A percentile compares a stretch with the other conserved stretches of the same genome.
Conservation (phyloP, 2,888 invertebrate genomes). For the Ennomos quercinarius region DNA sequence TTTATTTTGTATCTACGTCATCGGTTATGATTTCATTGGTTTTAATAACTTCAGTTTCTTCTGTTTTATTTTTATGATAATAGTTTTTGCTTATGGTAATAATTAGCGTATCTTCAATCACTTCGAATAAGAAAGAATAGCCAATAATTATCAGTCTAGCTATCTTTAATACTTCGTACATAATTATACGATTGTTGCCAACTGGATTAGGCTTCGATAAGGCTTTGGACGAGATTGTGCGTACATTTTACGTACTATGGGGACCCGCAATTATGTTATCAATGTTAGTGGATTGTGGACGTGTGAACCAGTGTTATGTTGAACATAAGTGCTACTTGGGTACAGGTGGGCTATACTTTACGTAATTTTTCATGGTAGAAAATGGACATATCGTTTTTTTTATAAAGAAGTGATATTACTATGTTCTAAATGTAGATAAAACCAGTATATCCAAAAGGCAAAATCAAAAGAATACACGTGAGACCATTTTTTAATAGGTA, state of each 20-base stretch:
- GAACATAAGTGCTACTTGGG: constrained; percentile 59
- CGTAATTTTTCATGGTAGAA: background rate
- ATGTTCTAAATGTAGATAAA: too few relatives aligned
- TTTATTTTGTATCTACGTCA: too few relatives aligned
- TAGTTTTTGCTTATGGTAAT: too few relatives aligned
- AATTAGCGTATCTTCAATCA: too few relatives aligned
- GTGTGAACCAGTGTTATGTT: constrained; percentile 50
- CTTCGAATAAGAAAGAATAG: too few relatives aligned
- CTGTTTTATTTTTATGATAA: too few relatives aligned
- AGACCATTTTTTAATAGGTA: too few relatives aligned
- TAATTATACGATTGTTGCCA: constrained; percentile 22
- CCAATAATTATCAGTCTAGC: background rate
- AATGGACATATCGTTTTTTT: background rate
- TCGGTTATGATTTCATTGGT: too few relatives aligned
- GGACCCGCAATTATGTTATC: constrained; percentile 6
- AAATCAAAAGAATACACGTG: too few relatives aligned
- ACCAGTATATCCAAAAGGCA: too few relatives aligned
- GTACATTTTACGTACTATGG: background rate
- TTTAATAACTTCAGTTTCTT: too few relatives aligned
- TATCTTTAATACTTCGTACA: constrained; percentile 19
- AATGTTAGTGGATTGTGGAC: constrained; percentile 25
- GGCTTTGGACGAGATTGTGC: constrained; percentile 7
- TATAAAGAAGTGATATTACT: too few relatives aligned
- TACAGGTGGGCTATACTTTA: constrained; percentile 45
- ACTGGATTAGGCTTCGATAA: constrained; percentile 22